Evolutionary conservation across 2,888 invertebrate genomes (phyloP), one percentile per base, ranked within the genome.

Genomic region (Meganola albula): DNA sequence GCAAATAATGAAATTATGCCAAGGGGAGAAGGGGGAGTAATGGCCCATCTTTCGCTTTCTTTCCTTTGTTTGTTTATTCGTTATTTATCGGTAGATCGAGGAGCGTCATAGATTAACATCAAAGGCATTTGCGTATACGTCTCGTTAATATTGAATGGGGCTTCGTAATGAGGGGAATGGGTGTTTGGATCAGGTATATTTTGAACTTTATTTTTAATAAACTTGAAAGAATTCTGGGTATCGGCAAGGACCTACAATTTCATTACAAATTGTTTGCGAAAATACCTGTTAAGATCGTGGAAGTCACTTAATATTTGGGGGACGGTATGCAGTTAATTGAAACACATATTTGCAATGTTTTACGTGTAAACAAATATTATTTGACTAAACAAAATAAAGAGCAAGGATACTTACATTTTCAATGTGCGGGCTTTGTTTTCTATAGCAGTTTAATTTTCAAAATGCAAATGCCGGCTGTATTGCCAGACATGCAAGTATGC

Each of bases 81-180:
- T 70, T 73, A 74, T 75, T 74, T 77, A 75, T 74, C 74, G 74
- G 73, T 59, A 73, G 74, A 76, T 77, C 71, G 67, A 59, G 63
- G 61, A 59, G 55, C 61, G 65, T 61, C 68, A 67, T 67, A 74
- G 74, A 78, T 78, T 74, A 75, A 74, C 72, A 75, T 78, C 77
- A 76, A 78, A 78, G 70, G 65, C 53, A 48, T 51, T 55, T 46
- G 60, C 51, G 61, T 59, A 55, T 58, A 62, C 58, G 65, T 53
- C 60, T 66, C 67, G 70, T 73, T 70, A 73, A 74, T 69, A 72
- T 72, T 73, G 69, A 72, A 73, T 66, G 62, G 63, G 48, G 49
- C 37, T 40, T 44, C 34, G 49, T 59, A 58, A 60, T 61, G 56
- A 61, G 63, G 60, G 56, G 55, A 58, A 57, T 58, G 44, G 53